A percentile compares a stretch with the other conserved stretches of the same genome.
Conservation (phyloP, 2,888 invertebrate species). For the Diadromus collaris region DNA sequence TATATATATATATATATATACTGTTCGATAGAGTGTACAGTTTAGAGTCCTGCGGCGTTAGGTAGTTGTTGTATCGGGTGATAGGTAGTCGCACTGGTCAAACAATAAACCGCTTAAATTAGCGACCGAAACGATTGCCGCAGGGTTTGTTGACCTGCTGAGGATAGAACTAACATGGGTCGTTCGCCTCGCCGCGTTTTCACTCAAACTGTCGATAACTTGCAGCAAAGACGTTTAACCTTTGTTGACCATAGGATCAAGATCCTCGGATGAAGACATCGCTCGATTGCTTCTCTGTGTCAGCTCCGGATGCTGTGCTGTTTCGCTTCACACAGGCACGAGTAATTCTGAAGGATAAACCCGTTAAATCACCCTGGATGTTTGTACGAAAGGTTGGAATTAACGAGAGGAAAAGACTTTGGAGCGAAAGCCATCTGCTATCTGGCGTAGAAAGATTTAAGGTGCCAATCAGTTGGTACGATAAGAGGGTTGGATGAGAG, state of each 20-base stretch:
- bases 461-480: constrained; percentile 35
- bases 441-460: constrained; percentile 19
- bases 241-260: constrained; percentile 32
- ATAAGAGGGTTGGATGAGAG: constrained; percentile 36
- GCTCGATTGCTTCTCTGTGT: neutral
- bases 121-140: constrained; percentile 49
- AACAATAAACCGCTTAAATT: constrained; percentile 58
- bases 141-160: constrained; percentile 8
- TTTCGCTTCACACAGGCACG: neutral
- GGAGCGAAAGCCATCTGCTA: constrained; percentile 11
- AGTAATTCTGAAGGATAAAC: neutral
- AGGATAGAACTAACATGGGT: constrained; percentile 45
- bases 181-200: constrained; percentile 4
- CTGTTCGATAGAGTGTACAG: constrained; percentile 31
- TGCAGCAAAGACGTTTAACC: constrained; percentile 5
- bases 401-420: constrained; percentile 6
- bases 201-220: neutral
- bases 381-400: constrained; percentile 16
- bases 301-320: neutral
- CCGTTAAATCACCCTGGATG: constrained; percentile 5
- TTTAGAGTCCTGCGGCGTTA: constrained; percentile 34
- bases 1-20: neutral
- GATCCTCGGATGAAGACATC: neutral
- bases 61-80: constrained; percentile 30
- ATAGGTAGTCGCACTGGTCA: constrained; percentile 42